phyloP scores from a whole-genome alignment of 2,888 invertebrate species.

The Andrena minutula region DNA sequence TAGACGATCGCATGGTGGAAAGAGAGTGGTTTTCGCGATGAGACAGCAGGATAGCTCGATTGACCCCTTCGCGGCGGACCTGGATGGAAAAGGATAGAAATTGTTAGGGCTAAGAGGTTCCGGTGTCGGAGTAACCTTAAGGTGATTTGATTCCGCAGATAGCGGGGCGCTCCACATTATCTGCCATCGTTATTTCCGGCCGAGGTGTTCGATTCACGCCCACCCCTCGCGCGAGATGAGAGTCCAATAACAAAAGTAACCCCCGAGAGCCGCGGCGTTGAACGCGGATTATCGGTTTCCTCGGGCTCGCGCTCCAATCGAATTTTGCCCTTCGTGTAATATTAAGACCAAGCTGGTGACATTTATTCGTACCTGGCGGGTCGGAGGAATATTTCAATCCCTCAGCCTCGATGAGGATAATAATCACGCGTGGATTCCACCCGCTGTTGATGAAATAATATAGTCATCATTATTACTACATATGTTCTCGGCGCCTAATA shows the following conservation, averaged over 20 bases:
- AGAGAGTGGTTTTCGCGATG: slow-evolving; percentile 56
- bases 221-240: slow-evolving; percentile 59
- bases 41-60: slow-evolving; percentile 64
- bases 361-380: neutral
- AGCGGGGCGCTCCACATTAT: slow-evolving; percentile 74
- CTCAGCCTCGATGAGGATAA: neutral
- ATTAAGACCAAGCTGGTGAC: slow-evolving; percentile 38
- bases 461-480: neutral
- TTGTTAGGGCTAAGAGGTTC: slow-evolving; percentile 75
- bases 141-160: slow-evolving; percentile 81
- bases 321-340: slow-evolving; percentile 55
- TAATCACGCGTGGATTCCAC: neutral
- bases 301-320: slow-evolving; percentile 51
- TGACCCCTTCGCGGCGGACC: slow-evolving; percentile 54
- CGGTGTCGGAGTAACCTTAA: slow-evolving; percentile 73
- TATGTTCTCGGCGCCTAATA: too few species aligned
- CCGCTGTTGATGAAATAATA: neutral
- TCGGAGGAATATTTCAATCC: slow-evolving; percentile 14
- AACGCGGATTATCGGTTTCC: slow-evolving; percentile 67
- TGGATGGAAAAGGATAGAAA: slow-evolving; percentile 67
- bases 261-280: slow-evolving; percentile 62
- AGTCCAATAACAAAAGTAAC: slow-evolving; percentile 69
- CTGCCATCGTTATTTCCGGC: slow-evolving; percentile 80
- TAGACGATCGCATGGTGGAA: neutral
- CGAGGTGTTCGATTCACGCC: slow-evolving; percentile 66